A percentile compares a stretch with the other conserved stretches of the same genome.
Conservation (phyloP, 2,113 vertebrate species). For the Eulemur macaco region DNA sequence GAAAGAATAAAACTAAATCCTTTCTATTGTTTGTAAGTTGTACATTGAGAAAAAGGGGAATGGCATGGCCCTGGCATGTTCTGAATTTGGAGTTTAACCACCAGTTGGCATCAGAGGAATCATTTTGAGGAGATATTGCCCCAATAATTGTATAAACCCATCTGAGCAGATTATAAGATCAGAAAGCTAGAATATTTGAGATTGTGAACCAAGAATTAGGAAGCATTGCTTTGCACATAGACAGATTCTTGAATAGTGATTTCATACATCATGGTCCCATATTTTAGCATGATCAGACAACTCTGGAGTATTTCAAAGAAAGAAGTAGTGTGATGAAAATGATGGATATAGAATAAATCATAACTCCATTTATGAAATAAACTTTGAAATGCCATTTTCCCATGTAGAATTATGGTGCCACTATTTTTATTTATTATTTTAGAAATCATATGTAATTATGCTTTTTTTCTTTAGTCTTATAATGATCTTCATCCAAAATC, state of each 20-base stretch:
- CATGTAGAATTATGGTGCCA: not conserved
- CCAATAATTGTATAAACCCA: not conserved
- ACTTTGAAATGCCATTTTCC: conserved; percentile 1
- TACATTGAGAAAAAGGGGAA: not conserved
- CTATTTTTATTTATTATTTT: not conserved
- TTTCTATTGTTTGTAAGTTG: conserved; percentile 49
- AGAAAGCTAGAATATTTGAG: not conserved
- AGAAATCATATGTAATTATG: not conserved
- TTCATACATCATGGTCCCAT: not conserved
- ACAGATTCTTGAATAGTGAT: not conserved
- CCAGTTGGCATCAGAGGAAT: not conserved
- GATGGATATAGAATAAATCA: not conserved
- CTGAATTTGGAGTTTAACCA: conserved; percentile 22
- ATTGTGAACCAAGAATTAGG: not conserved
- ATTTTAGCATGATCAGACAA: not conserved
- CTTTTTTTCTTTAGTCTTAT: not conserved
- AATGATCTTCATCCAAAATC: conserved; percentile 8
- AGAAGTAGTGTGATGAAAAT: not conserved
- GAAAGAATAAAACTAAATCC: conserved; percentile 49
- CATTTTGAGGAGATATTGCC: not conserved
- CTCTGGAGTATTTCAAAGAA: conserved; percentile 8
- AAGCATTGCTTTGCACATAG: not conserved
- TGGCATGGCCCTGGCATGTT: not conserved
- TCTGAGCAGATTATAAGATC: not conserved
- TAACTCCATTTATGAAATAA: not conserved